Evolutionary conservation across 2,888 invertebrate genomes (phyloP).

Genomic region (Hirtodrosophila histrioides): DNA sequence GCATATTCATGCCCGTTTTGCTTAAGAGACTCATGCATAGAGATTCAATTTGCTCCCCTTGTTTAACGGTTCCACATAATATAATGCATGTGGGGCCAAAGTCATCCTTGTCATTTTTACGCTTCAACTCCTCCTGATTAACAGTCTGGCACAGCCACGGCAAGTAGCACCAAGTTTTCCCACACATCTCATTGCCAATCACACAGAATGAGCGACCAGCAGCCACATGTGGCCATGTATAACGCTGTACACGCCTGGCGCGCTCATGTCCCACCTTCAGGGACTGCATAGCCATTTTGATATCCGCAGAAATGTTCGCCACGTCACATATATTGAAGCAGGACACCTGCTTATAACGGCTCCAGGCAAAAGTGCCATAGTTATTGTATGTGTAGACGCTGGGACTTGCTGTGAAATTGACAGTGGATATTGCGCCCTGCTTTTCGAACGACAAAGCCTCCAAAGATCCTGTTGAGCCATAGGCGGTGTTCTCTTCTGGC

Average conservation of each 20-base stretch:
- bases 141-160: constrained; percentile 42
- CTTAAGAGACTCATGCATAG: constrained; percentile 1
- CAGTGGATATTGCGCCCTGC: too few relatives aligned
- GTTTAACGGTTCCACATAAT: constrained; percentile 11
- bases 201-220: constrained; percentile 34
- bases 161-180: constrained; percentile 56
- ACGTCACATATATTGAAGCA: constrained; percentile 21
- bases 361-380: constrained; percentile 27
- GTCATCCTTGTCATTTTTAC: neutral
- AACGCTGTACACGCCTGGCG: constrained; percentile 36
- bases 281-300: constrained; percentile 6
- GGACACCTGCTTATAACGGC: neutral
- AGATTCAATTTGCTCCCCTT: constrained; percentile 16
- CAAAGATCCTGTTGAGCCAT: neutral
- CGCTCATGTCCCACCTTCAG: neutral
- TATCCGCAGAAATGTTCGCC: neutral
- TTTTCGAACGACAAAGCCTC: neutral
- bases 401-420: neutral
- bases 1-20: accelerated
- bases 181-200: constrained; percentile 35
- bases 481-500: neutral
- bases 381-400: neutral
- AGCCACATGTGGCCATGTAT: constrained; percentile 48
- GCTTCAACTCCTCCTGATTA: neutral
- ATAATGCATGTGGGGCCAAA: constrained; percentile 46